phyloP scores from a whole-genome alignment of 2,113 vertebrate species.

The Heterotis niloticus region DNA sequence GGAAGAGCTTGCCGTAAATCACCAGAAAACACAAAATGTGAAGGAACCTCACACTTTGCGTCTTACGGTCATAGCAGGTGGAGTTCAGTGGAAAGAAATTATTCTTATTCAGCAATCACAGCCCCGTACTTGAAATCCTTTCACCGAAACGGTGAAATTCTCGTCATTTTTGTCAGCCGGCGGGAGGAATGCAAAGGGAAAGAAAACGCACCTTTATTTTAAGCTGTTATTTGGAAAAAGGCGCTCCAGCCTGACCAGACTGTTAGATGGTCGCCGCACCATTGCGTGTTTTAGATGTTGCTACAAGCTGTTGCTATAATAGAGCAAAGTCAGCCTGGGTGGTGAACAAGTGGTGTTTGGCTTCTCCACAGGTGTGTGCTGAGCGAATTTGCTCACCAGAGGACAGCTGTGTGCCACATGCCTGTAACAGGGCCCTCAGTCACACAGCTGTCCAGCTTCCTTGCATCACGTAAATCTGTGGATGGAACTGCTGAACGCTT shows the following conservation, averaged over 20 bases:
- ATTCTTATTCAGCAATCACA: no score
- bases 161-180: neutral
- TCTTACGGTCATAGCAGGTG: no score
- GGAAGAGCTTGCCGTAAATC: no score
- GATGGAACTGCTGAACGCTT: constrained; percentile 18
- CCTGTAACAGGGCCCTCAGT: constrained; percentile 32
- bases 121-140: no score
- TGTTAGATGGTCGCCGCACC: no score
- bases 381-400: constrained; percentile 33
- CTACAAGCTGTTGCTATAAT: constrained; percentile 47
- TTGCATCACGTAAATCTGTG: neutral
- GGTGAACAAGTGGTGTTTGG: constrained; percentile 25
- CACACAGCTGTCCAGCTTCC: constrained; percentile 17
- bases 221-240: neutral
- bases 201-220: neutral
- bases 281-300: constrained; percentile 40
- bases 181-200: neutral
- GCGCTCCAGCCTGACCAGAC: constrained; percentile 27
- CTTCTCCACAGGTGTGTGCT: constrained; percentile 40
- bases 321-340: constrained; percentile 29
- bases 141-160: no score
- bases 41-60: no score
- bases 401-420: constrained; percentile 50
- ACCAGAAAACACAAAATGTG: no score
- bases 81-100: no score